Evolutionary conservation across 1,140 invertebrate genomes (phyloP), one percentile per base, ranked within the genome.

Genomic region (Paracyclopina nana): DNA sequence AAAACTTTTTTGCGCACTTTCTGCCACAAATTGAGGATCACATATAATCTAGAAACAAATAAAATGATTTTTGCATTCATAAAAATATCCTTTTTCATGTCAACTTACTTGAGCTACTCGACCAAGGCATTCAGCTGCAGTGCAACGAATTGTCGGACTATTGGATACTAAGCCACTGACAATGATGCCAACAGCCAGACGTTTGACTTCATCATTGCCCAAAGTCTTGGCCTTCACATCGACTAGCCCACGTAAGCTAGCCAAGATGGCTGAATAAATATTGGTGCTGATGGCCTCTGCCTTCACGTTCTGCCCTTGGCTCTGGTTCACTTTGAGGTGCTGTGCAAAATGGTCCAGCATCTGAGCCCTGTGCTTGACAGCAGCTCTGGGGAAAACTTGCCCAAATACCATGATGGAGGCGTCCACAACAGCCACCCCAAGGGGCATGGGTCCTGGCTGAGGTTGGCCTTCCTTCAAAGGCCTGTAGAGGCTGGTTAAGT

Each of bases 201-300:
- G 87, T 58, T 82, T 80, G 0, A 92, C 83, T 59, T 90, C 82
- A 55, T 91, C 85, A 57, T 86, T 80, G 0, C 83, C 85, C 28
- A 22, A 6, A 41, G 92, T 72, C 22, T 73, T 76, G 6, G 75
- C 76, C 69, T 94, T 94, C 16, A 75, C 74, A 55, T 94, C 88
- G 4, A 83, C 81, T 2, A 94, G 65, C 20, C 79, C 79, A 63
- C 90, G 86, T 27, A 97, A 66, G 6, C 87, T 85, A 58, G 82
- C 79, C 18, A 97, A 65, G 2, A 97, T 66, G 6, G 90, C 87
- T 12, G 90, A 87, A 61, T 96, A 92, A 42, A 96, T 82, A 64
- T 98, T 98, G 65, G 94, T 82, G 62, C 95, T 88, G 16, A 97
- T 80, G 1, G 90, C 90, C 64, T 97, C 88, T 62, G 91, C 85